A percentile compares a stretch with the other conserved stretches of the same genome.
phyloP scores from a whole-genome alignment of 2,888 invertebrate species.

The Ditula angustiorana region DNA sequence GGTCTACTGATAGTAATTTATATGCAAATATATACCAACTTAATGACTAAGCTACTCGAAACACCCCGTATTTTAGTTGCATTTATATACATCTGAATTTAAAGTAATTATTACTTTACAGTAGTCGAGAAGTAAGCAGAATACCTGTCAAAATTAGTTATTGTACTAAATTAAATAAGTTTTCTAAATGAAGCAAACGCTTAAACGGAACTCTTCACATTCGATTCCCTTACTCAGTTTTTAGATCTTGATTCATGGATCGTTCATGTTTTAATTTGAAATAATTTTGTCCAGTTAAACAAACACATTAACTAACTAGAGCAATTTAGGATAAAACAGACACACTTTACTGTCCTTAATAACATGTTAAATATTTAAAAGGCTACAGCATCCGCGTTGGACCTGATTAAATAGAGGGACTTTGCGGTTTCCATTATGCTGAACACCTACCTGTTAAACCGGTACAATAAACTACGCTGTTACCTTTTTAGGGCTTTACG shows the following conservation, averaged over 20 bases:
- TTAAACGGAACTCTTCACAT: background rate
- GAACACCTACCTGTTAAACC: background rate
- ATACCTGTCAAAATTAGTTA: background rate
- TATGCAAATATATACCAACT: background rate
- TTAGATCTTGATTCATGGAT: too few species aligned
- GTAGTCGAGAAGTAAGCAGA: background rate
- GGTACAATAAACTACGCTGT: background rate
- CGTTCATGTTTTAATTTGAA: too few species aligned
- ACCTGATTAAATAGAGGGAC: slow-evolving; percentile 5
- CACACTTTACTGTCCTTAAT: too few species aligned
- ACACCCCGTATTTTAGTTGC: background rate
- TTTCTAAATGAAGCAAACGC: background rate
- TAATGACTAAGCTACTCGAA: background rate
- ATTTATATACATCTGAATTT: background rate
- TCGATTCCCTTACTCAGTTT: too few species aligned
- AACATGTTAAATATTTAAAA: background rate
- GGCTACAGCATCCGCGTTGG: background rate
- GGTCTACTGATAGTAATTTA: background rate
- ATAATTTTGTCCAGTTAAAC: too few species aligned
- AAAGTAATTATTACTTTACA: slow-evolving; percentile 3
- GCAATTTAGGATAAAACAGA: too few species aligned
- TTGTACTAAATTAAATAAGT: background rate
- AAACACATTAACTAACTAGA: too few species aligned
- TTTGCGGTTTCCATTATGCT: slow-evolving; percentile 5
- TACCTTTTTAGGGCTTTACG: slow-evolving; percentile 13